Evolutionary conservation across 2,797 vertebrate species (phyloP).

Genomic region (Tragopan temminckii): DNA sequence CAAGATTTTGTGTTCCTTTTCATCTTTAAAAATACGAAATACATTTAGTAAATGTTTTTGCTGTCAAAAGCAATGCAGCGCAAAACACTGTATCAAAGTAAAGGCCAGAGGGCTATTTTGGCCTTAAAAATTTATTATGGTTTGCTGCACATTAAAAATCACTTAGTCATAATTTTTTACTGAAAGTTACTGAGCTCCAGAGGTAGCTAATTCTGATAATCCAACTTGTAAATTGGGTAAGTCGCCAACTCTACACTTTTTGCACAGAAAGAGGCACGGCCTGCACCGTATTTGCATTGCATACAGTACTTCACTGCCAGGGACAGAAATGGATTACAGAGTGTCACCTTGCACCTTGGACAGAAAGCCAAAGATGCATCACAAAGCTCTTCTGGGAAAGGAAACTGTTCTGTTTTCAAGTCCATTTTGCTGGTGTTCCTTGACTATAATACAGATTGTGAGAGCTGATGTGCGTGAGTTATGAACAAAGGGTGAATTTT

Average conservation of each 20-base stretch:
- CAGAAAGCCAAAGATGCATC: not conserved
- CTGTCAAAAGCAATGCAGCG: not conserved
- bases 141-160: not conserved
- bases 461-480: slow-evolving; percentile 14
- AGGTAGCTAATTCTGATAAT: not conserved
- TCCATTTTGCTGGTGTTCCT: not conserved
- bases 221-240: not conserved
- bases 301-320: rapidly evolving
- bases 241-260: not conserved
- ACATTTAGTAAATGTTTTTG: not conserved
- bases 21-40: not conserved
- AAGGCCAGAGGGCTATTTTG: not conserved
- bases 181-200: not conserved
- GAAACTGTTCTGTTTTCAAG: not conserved
- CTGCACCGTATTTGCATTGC: not conserved
- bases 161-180: not conserved
- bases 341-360: not conserved
- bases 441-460: slow-evolving; percentile 2
- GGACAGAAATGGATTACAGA: not conserved
- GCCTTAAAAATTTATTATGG: not conserved
- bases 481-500: slow-evolving; percentile 14
- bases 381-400: not conserved
- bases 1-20: slow-evolving; percentile 3
- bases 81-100: not conserved
- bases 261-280: not conserved